Percentiles rank a stretch among this genome's conserved stretches.
Conservation (phyloP, 2,888 invertebrate species). For the Lasioglossum figueresi region DNA sequence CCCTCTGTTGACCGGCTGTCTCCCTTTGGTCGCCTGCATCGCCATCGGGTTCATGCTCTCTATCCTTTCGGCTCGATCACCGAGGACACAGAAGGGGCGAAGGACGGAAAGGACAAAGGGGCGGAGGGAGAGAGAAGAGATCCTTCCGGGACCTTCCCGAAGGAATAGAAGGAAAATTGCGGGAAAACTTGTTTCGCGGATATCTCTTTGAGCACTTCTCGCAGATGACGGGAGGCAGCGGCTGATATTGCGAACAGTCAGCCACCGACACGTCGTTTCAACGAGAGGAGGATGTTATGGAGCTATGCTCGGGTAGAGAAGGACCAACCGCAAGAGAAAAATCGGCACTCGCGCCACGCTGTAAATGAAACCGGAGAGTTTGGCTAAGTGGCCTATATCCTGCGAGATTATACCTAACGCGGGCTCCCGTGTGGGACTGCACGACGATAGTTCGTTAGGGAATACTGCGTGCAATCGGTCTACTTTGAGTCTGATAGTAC, state of each 20-base stretch:
- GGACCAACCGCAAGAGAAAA: constrained; percentile 41
- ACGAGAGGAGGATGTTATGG: constrained; percentile 46
- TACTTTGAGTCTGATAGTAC: not conserved
- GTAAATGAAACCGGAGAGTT: constrained; percentile 43
- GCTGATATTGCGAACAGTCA: constrained; percentile 75
- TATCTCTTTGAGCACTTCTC: constrained; percentile 80
- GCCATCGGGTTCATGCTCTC: constrained; percentile 9
- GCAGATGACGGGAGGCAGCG: constrained; percentile 78
- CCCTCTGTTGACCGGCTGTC: not conserved
- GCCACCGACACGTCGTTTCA: constrained; percentile 61
- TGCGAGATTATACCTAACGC: not conserved
- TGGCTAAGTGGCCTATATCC: not conserved
- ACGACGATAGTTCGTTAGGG: not conserved
- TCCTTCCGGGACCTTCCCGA: constrained; percentile 58
- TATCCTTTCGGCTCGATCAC: constrained; percentile 33
- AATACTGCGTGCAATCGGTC: not conserved
- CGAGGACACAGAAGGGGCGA: constrained; percentile 7
- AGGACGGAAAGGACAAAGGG: constrained; percentile 1
- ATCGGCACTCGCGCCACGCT: constrained; percentile 35
- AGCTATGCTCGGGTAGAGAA: constrained; percentile 6
- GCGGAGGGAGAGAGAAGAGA: constrained; percentile 40
- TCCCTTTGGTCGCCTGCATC: not conserved
- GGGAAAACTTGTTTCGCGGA: constrained; percentile 80
- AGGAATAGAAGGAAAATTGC: constrained; percentile 78
- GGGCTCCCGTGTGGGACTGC: not conserved